phyloP scores from a whole-genome alignment of 2,797 vertebrate species.

The Hypotaenidia okinawae region DNA sequence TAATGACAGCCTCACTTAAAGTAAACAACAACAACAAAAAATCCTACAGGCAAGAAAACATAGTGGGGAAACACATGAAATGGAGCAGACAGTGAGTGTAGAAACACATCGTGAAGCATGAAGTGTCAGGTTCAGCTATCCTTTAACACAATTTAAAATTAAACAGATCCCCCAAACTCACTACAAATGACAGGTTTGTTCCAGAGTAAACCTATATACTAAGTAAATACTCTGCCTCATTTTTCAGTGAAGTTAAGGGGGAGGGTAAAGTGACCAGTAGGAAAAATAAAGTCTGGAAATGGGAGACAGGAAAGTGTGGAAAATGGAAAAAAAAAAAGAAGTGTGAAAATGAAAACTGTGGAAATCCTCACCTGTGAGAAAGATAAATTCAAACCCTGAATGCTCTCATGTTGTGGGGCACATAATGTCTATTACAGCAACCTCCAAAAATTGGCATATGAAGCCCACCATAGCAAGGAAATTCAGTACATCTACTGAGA shows the following conservation, averaged over 20 bases:
- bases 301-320: not conserved
- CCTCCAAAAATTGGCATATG: not conserved
- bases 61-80: not conserved
- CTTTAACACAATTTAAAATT: not conserved
- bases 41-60: rapidly evolving
- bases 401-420: not conserved
- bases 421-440: not conserved
- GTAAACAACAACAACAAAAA: not conserved
- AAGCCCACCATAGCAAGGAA: not conserved
- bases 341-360: not conserved
- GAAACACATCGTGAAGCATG: rapidly evolving
- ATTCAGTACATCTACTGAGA: not conserved
- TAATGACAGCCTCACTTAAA: not conserved
- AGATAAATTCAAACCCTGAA: not conserved
- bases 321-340: not conserved
- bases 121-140: not conserved
- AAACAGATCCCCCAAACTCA: not conserved
- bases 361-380: not conserved
- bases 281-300: not conserved
- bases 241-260: not conserved
- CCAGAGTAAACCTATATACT: not conserved
- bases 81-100: not conserved
- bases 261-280: not conserved
- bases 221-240: not conserved
- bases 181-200: not conserved